phyloP scores from a whole-genome alignment of 2,113 vertebrate species.

The Antidorcas marsupialis region DNA sequence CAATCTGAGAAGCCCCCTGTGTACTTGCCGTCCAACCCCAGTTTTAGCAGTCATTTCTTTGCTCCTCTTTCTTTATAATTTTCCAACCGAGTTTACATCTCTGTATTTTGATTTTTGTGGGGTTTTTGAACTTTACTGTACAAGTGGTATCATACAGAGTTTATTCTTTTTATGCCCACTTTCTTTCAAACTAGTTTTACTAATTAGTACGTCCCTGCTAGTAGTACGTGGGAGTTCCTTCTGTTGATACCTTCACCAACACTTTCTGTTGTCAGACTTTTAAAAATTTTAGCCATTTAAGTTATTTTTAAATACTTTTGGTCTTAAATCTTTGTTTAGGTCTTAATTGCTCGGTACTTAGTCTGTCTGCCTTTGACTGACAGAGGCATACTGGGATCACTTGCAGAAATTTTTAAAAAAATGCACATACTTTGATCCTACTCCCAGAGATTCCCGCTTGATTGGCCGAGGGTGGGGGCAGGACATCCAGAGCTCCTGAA shows the following conservation, averaged over 20 bases:
- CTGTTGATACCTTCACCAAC: neutral
- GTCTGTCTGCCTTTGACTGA: neutral
- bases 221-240: neutral
- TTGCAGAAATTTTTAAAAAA: neutral
- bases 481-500: neutral
- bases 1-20: neutral
- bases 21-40: neutral
- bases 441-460: neutral
- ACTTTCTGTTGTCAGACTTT: neutral
- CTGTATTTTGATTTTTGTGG: neutral
- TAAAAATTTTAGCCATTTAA: neutral
- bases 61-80: neutral
- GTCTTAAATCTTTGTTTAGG: neutral
- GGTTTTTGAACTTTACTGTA: neutral
- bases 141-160: neutral
- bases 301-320: neutral
- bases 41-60: neutral
- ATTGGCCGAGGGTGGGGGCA: neutral
- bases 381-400: neutral
- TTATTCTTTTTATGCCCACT: neutral
- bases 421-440: neutral
- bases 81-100: neutral
- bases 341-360: neutral
- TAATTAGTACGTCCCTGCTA: neutral
- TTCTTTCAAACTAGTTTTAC: neutral